These are phyloP conservation scores for Microctenopoma steveboyesi DNA, from an alignment of 2,797 vertebrate genomes.

Conservation along the genomic window DNA sequence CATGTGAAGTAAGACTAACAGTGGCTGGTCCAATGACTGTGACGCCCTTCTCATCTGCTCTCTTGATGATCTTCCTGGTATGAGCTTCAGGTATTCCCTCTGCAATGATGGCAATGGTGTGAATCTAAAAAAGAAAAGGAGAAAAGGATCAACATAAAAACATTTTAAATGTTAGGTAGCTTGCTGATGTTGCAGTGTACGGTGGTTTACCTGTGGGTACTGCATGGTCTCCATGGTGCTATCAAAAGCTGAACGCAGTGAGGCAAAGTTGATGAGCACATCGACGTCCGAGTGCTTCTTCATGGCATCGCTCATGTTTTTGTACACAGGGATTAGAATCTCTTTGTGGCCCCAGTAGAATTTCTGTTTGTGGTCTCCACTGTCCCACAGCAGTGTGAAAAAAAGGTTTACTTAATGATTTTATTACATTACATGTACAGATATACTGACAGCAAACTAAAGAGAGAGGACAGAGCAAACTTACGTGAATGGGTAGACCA, in stretches of 20 bases:
- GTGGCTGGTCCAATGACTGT: slow-evolving; percentile 98
- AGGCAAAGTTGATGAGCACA: slow-evolving; percentile 97
- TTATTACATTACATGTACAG: background rate
- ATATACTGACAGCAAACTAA: background rate
- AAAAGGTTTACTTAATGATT: background rate
- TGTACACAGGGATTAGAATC: slow-evolving; percentile 94
- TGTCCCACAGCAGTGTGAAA: slow-evolving; percentile 55
- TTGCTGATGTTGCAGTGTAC: background rate
- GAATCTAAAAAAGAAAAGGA: slow-evolving; percentile 82
- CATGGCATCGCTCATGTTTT: slow-evolving; percentile 98
- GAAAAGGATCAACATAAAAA: background rate
- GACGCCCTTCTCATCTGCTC: slow-evolving; percentile 91
- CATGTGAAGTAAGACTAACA: slow-evolving; percentile 73
- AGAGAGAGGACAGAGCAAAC: slow-evolving; percentile 40
- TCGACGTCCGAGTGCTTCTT: slow-evolving; percentile 97
- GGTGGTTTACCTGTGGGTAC: slow-evolving; percentile 87
- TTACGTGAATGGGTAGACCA: slow-evolving; percentile 99
- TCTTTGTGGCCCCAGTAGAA: slow-evolving; percentile 99
- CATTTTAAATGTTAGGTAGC: accelerated
- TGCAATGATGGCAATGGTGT: slow-evolving; percentile 95
- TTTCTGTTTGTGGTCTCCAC: slow-evolving; percentile 98
- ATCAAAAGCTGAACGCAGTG: slow-evolving; percentile 95
- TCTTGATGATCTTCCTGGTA: slow-evolving; percentile 94
- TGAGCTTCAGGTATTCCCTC: slow-evolving; percentile 97
- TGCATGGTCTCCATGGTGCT: slow-evolving; percentile 97